phyloP scores from a whole-genome alignment of 2,113 vertebrate genomes.

The Neotragus pygmaeus region DNA sequence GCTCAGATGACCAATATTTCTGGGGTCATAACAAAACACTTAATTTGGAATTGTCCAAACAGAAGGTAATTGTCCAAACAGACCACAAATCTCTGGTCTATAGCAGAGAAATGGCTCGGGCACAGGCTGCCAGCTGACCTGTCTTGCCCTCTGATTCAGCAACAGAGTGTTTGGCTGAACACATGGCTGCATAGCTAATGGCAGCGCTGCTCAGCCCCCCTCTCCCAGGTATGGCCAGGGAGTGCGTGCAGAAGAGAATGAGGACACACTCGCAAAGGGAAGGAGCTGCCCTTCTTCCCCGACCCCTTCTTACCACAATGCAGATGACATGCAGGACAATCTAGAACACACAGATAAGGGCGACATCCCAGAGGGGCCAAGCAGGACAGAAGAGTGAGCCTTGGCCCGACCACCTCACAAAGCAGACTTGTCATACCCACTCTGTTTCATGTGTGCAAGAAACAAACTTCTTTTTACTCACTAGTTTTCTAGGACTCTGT shows the following conservation, averaged over 20 bases:
- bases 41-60: not conserved
- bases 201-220: not conserved
- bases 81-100: not conserved
- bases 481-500: not conserved
- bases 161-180: not conserved
- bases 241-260: not conserved
- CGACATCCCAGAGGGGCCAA: too few species aligned
- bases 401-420: too few species aligned
- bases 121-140: not conserved
- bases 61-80: not conserved
- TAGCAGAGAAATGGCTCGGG: rapidly evolving
- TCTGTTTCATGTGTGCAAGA: not conserved
- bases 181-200: not conserved
- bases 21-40: not conserved
- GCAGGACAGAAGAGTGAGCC: not conserved
- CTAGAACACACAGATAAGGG: not conserved
- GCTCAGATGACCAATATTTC: not conserved
- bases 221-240: not conserved
- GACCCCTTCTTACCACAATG: rapidly evolving
- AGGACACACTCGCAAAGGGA: not conserved
- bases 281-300: not conserved
- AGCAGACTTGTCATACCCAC: not conserved
- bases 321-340: not conserved
- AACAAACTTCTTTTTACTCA: not conserved
- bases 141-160: not conserved